Conservation (phyloP, 2,888 invertebrate genomes). For the Abrostola tripartita region DNA sequence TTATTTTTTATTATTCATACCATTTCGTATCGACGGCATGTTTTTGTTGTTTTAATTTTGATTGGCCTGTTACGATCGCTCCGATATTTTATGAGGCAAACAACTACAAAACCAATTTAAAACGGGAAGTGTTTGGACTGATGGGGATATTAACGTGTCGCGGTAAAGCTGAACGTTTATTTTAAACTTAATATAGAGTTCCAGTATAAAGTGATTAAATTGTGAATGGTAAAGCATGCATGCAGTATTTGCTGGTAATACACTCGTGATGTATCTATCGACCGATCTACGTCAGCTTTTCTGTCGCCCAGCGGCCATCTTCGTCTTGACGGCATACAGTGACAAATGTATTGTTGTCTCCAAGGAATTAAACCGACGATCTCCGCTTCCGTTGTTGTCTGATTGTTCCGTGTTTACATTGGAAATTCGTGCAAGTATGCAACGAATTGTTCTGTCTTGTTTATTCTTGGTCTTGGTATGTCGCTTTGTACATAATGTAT, state of each 20-base stretch:
- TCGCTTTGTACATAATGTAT: too few relatives aligned
- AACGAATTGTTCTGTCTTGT: background rate
- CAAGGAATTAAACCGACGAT: constrained; percentile 25
- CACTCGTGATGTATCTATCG: constrained; percentile 1
- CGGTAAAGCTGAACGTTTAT: background rate
- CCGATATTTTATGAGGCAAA: constrained; percentile 3
- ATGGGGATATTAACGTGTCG: constrained; percentile 3
- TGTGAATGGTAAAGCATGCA: background rate
- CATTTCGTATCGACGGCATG: background rate
- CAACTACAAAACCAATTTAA: constrained; percentile 1
- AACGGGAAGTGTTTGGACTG: background rate
- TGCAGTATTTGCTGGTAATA: background rate
- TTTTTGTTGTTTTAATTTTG: constrained; percentile 6
- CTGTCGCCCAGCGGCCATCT: constrained; percentile 18
- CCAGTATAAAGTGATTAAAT: background rate
- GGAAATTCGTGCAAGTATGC: background rate
- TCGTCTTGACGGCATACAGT: constrained; percentile 18
- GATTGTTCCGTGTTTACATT: constrained; percentile 4
- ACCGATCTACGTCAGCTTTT: constrained; percentile 6
- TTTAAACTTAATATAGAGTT: background rate
- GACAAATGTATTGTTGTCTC: constrained; percentile 39
- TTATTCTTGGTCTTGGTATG: background rate
- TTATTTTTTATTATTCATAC: background rate
- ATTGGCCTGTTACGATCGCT: constrained; percentile 1
- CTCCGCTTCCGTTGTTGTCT: constrained; percentile 1